Evolutionary conservation across 2,797 vertebrate genomes (phyloP), one percentile per base, ranked within the genome.

Genomic region (Sparidentex hasta): DNA sequence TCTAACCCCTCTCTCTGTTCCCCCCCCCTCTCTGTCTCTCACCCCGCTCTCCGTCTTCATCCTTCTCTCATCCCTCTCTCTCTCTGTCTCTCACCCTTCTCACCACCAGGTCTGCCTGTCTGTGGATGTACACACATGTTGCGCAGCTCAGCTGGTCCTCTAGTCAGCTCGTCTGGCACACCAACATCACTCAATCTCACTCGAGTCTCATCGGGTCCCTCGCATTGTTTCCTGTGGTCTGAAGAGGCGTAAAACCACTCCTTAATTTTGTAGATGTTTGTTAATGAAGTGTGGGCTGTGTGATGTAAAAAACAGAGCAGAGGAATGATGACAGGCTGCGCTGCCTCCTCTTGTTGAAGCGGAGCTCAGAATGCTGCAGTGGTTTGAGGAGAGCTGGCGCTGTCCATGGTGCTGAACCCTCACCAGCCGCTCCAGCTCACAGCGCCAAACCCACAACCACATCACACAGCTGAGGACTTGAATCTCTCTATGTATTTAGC

Each of bases 321-420:
- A 54, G 5, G 25, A 2, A 57, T 50, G 5, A 25, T 14, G 16
- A 7, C 14, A 46, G 27, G 43, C 41, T 12, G 21, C 2, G 46
- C 70, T n/a, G 25, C 4, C 27, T n/a, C 5, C n/a, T 27, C n/a
- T 27, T 27, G 3, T 5, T 65, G 13, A 50, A 18, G n/a, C 41
- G 21, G 17, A 29, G 55, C 38, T 55, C 68, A 38, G 68, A 79
- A 74, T 62, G 62, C 76, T 72, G 82, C 83, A 85, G 78, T 80
- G 78, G 51, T 57, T 74, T 59, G 27, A 18, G 55, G 25, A 33
- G 67, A 5, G 61, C 50, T 57, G 69, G 48, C 48, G 41, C 82
- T 90, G 86, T 89, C 87, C 87, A 2, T 2, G 4, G 83, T 88
- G 87, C 90, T 90, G 88, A 87, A 91, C 67, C 81, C 69, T 41